A percentile compares a stretch with the other conserved stretches of the same genome.
Evolutionary conservation across 2,797 vertebrate species (phyloP).

Genomic region (Dryobates pubescens): DNA sequence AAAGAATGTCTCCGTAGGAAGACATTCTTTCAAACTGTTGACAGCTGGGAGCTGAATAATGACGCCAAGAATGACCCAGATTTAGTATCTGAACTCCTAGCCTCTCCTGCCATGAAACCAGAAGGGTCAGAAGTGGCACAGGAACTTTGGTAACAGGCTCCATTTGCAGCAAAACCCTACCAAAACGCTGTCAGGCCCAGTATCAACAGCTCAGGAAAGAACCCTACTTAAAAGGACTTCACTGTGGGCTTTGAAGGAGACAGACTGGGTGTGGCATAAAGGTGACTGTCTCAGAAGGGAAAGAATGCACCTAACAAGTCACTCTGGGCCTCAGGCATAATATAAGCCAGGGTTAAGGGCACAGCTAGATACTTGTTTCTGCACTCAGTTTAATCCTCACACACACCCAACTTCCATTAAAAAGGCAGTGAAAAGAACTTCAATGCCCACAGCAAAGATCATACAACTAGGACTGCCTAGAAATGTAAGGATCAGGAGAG

Average conservation of each 20-base stretch:
- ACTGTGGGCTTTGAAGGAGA: background rate
- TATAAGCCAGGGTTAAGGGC: background rate
- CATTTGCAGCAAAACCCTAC: background rate
- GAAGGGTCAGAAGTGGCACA: background rate
- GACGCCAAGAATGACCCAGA: background rate
- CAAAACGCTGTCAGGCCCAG: background rate
- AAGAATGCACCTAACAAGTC: conserved; percentile 2
- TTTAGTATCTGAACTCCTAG: background rate
- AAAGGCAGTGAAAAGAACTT: background rate
- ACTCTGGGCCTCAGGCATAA: background rate
- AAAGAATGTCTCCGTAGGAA: background rate
- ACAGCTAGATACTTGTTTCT: background rate
- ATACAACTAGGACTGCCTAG: background rate
- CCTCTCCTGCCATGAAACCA: background rate
- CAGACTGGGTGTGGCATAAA: background rate
- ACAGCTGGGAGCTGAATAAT: background rate
- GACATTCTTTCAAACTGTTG: background rate
- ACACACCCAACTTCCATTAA: background rate
- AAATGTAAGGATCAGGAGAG: rapidly evolving
- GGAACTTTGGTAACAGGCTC: background rate
- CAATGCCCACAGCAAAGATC: background rate
- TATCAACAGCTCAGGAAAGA: background rate
- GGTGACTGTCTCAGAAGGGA: background rate
- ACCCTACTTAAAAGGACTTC: background rate
- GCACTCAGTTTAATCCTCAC: background rate